phyloP scores from a whole-genome alignment of 2,797 vertebrate species.

The Notoglanidium macrostoma region DNA sequence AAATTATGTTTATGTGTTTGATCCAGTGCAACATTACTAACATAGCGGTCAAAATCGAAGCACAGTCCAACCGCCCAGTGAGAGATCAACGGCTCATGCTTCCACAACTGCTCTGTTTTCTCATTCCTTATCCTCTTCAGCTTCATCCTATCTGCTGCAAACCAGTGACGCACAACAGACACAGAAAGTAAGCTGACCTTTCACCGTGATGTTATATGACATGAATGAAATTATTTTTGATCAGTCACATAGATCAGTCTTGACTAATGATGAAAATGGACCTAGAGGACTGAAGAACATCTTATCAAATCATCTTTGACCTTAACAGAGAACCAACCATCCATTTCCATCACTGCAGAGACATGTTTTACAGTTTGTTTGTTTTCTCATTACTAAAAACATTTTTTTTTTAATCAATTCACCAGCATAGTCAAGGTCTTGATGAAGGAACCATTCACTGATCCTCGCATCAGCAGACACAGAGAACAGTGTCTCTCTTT shows the following conservation, averaged over 20 bases:
- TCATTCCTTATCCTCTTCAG: conserved; percentile 69
- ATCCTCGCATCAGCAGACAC: conserved; percentile 85
- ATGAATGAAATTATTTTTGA: background rate
- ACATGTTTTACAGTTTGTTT: background rate
- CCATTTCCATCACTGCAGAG: conserved; percentile 2
- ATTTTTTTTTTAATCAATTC: conserved; percentile 42
- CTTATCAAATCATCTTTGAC: background rate
- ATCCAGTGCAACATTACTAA: conserved; percentile 57
- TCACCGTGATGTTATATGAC: background rate
- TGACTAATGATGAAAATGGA: conserved; percentile 13
- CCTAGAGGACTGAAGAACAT: background rate
- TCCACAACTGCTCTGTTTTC: conserved; percentile 66
- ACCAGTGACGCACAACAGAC: conserved; percentile 16
- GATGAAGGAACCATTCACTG: conserved; percentile 81
- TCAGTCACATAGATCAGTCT: background rate
- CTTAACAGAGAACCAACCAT: background rate
- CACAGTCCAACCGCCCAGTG: conserved; percentile 81
- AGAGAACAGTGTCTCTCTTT: conserved; percentile 80
- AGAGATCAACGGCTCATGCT: conserved; percentile 72
- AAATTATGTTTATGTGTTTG: background rate
- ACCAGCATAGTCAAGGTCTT: conserved; percentile 84
- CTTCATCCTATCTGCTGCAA: conserved; percentile 81
- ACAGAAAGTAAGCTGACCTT: conserved; percentile 12
- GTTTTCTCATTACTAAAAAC: background rate
- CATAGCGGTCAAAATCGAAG: conserved; percentile 87